Percentiles rank a stretch among this genome's conserved stretches.
Conservation (phyloP, 2,888 invertebrate genomes). For the Parnassius glacialis region DNA sequence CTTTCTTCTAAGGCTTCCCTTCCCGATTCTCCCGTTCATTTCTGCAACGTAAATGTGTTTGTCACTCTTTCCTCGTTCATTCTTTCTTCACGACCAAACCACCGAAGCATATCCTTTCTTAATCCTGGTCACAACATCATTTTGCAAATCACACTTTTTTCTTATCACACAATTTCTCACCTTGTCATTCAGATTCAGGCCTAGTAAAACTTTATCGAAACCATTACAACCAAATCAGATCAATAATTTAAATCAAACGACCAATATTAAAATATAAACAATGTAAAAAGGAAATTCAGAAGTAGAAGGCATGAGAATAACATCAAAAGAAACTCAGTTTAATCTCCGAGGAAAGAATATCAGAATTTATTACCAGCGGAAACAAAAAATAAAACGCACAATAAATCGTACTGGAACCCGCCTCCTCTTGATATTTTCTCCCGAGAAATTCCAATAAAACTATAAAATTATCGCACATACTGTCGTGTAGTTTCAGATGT, state of each 20-base stretch:
- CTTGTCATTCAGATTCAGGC: too few relatives aligned
- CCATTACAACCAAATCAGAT: slow-evolving; percentile 16
- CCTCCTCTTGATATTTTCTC: slow-evolving; percentile 64
- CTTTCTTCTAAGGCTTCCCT: too few relatives aligned
- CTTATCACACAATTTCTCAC: too few relatives aligned
- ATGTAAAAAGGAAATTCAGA: slow-evolving; percentile 34
- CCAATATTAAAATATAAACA: slow-evolving; percentile 29
- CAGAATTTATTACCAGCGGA: slow-evolving; percentile 60
- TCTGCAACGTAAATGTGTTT: too few relatives aligned
- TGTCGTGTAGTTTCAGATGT: slow-evolving; percentile 55
- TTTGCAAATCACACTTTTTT: too few relatives aligned
- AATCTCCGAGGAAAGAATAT: slow-evolving; percentile 35
- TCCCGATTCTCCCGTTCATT: too few relatives aligned
- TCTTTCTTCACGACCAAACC: too few relatives aligned
- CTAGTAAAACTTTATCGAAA: slow-evolving; percentile 2
- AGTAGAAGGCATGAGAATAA: slow-evolving; percentile 29
- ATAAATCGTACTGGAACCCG: slow-evolving; percentile 62
- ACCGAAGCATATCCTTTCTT: too few relatives aligned
- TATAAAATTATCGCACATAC: slow-evolving; percentile 69
- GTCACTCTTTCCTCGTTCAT: too few relatives aligned
- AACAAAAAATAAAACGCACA: slow-evolving; percentile 66
- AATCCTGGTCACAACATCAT: too few relatives aligned
- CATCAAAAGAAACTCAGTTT: slow-evolving; percentile 37
- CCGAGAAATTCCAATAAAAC: slow-evolving; percentile 66
- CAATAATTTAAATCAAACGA: slow-evolving; percentile 18